Evolutionary conservation across 1,140 invertebrate species (phyloP).

Genomic region (Bombus confusus): DNA sequence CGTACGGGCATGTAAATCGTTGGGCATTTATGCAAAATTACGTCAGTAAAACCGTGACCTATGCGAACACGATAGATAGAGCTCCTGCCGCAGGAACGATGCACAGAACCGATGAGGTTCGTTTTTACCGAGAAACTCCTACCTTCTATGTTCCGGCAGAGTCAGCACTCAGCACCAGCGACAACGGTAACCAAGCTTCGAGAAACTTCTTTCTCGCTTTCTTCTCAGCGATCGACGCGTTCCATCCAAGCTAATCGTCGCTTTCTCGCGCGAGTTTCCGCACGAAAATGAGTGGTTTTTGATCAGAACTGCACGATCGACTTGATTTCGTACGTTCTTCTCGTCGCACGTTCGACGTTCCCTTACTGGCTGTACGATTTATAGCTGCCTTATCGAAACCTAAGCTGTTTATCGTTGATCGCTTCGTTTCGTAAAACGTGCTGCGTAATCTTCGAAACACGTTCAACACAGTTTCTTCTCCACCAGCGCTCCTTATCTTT

Average conservation of each 20-base stretch:
- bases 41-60: constrained; percentile 16
- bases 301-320: neutral
- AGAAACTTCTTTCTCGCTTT: constrained; percentile 41
- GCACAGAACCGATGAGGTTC: neutral
- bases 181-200: constrained; percentile 27
- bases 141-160: neutral
- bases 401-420: neutral
- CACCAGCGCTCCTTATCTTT: neutral
- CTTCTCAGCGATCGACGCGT: neutral
- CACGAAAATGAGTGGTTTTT: neutral
- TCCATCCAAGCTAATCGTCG: neutral
- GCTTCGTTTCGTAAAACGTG: neutral
- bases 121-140: neutral
- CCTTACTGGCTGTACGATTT: neutral
- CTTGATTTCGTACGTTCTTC: neutral
- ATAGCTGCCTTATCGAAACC: neutral
- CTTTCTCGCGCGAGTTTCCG: neutral
- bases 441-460: neutral
- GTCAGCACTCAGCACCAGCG: constrained; percentile 6
- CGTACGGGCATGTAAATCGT: neutral
- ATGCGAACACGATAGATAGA: neutral
- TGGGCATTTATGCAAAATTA: neutral
- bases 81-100: neutral
- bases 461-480: neutral
- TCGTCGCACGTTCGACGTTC: neutral